A percentile compares a stretch with the other conserved stretches of the same genome.
phyloP scores from a whole-genome alignment of 2,888 invertebrate genomes.

The Sclerodermus sp. region DNA sequence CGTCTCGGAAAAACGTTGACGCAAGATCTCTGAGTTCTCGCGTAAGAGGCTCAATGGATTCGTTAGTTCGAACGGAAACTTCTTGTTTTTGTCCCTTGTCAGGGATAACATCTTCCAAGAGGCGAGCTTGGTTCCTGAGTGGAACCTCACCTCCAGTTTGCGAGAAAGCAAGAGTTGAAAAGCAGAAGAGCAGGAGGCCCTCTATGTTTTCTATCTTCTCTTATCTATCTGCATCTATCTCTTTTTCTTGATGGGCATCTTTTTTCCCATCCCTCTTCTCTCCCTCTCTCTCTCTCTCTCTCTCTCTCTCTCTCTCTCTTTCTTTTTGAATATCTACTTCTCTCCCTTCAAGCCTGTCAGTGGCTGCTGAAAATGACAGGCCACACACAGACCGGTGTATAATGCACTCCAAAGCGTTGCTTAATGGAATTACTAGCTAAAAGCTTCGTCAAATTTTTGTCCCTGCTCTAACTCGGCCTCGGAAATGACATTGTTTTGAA shows the following conservation, averaged over 20 bases:
- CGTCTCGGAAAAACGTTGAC: conserved; percentile 13
- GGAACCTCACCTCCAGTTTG: conserved; percentile 23
- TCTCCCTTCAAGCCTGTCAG: conserved; percentile 24
- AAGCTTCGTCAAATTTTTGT: conserved; percentile 49
- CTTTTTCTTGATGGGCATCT: background rate
- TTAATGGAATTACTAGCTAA: conserved; percentile 48
- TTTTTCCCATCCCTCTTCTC: conserved; percentile 6
- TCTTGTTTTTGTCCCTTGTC: conserved; percentile 30
- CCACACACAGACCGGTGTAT: conserved; percentile 40
- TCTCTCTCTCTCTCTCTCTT: conserved; percentile 1
- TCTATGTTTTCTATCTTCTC: background rate
- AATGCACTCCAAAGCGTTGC: conserved; percentile 45
- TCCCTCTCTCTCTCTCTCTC: conserved; percentile 3
- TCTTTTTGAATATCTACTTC: no score
- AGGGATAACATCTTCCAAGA: conserved; percentile 33
- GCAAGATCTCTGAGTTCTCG: conserved; percentile 8
- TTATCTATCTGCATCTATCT: background rate
- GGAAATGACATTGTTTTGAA: conserved; percentile 46
- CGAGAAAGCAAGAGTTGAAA: conserved; percentile 27
- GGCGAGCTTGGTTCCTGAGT: conserved; percentile 16
- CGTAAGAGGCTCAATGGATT: conserved; percentile 25
- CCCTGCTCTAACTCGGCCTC: conserved; percentile 17
- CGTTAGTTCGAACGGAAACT: conserved; percentile 24
- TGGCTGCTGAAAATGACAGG: conserved; percentile 41
- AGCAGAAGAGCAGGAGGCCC: conserved; percentile 15